Percentiles rank a stretch among this genome's conserved stretches.
Conservation (phyloP, 2,113 vertebrate species). For the Thamnaconus septentrionalis region DNA sequence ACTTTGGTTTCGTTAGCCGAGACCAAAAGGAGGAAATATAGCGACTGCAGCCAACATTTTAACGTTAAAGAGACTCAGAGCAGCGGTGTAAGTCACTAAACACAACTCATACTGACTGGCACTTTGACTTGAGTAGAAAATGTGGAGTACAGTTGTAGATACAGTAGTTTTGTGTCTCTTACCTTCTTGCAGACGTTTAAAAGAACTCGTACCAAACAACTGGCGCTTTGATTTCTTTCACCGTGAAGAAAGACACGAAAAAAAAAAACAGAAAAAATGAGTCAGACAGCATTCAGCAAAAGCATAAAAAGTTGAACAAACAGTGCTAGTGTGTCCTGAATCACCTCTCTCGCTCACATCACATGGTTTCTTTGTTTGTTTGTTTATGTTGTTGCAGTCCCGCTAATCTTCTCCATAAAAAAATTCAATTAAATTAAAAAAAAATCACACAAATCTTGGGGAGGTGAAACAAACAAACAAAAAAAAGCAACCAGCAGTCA, state of each 20-base stretch:
- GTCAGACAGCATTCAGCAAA: neutral
- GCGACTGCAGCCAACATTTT: too few species aligned
- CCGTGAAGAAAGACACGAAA: constrained; percentile 31
- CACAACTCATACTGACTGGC: too few species aligned
- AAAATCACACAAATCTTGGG: neutral
- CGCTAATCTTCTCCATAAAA: neutral
- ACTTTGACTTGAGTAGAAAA: too few species aligned
- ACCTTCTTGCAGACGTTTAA: constrained; percentile 42
- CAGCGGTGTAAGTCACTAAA: too few species aligned
- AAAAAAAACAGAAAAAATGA: neutral
- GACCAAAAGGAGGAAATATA: too few species aligned
- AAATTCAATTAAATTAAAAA: neutral
- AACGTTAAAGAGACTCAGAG: too few species aligned
- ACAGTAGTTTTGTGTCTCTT: constrained; percentile 13
- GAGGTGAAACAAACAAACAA: constrained; percentile 9
- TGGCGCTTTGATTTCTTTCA: constrained; percentile 9
- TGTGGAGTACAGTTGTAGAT: too few species aligned
- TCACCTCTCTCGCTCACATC: constrained; percentile 21
- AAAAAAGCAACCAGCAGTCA: constrained; percentile 24
- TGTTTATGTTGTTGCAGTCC: constrained; percentile 1
- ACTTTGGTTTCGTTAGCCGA: too few species aligned
- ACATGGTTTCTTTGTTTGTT: constrained; percentile 13
- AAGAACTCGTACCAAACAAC: constrained; percentile 5
- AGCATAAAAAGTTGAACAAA: constrained; percentile 5
- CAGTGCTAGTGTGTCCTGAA: constrained; percentile 35